Conservation (phyloP, 2,113 vertebrate genomes). For the Rhadina sibilatrix region DNA sequence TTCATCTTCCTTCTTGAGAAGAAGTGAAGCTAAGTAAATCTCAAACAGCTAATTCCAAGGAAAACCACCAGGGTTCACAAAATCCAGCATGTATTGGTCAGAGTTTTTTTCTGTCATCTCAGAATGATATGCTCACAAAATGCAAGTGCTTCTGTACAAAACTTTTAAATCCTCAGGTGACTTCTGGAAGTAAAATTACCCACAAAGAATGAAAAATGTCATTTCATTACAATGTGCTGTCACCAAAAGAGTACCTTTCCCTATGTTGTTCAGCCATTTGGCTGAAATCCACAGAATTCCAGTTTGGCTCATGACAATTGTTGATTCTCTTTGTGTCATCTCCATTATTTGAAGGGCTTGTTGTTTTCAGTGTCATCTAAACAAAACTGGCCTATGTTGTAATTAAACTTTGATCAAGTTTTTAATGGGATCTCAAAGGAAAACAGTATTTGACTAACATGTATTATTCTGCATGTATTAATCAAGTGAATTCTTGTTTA, state of each 20-base stretch:
- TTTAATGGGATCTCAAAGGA: constrained; percentile 58
- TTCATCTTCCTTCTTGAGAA: background rate
- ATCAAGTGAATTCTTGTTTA: constrained; percentile 47
- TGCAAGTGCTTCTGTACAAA: background rate
- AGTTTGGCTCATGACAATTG: background rate
- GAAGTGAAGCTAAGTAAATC: background rate
- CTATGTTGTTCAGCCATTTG: background rate
- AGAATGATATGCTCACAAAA: background rate
- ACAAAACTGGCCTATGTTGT: background rate
- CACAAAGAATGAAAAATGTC: background rate
- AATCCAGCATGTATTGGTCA: background rate
- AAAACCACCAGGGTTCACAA: background rate
- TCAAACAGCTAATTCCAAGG: background rate
- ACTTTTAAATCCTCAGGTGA: background rate
- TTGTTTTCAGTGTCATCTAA: constrained; percentile 29
- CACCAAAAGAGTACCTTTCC: background rate
- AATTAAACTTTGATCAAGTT: constrained; percentile 57
- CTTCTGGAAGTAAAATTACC: background rate
- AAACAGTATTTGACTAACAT: constrained; percentile 44
- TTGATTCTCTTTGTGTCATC: background rate
- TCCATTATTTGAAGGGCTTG: background rate
- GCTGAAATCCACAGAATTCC: background rate
- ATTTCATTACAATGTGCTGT: background rate
- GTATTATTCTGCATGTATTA: constrained; percentile 46
- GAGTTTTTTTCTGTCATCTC: background rate